Conservation (phyloP, 2,797 vertebrate species). For the Corythornis leucogaster region DNA sequence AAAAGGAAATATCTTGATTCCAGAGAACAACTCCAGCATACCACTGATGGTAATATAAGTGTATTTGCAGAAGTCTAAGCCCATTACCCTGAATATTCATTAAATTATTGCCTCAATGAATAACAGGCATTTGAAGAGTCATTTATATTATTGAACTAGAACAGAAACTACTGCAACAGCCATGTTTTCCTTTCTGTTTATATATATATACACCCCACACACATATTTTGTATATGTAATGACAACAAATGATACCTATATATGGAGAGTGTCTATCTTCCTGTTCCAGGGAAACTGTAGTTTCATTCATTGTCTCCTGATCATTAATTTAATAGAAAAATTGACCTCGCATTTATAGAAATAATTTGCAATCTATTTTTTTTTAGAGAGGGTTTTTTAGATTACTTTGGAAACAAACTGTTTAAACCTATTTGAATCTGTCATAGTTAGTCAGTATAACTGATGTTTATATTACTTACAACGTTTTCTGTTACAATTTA, state of each 20-base stretch:
- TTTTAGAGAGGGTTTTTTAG: background rate
- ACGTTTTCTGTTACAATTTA: conserved; percentile 3
- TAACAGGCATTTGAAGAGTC: background rate
- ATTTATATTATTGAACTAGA: background rate
- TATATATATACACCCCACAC: no score
- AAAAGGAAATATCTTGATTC: background rate
- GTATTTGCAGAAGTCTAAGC: background rate
- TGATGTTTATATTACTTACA: background rate
- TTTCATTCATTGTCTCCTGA: background rate
- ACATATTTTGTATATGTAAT: background rate
- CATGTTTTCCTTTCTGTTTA: background rate
- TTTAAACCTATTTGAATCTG: conserved; percentile 23
- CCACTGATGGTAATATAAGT: background rate
- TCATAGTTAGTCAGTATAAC: background rate
- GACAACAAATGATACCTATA: background rate
- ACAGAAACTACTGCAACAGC: background rate
- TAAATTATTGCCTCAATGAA: background rate
- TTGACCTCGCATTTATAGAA: background rate
- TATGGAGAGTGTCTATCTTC: background rate
- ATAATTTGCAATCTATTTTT: background rate
- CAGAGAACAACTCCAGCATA: background rate
- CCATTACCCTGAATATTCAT: background rate
- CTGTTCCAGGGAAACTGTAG: background rate
- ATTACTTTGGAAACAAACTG: background rate
- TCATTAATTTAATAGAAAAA: background rate